Evolutionary conservation across 2,888 invertebrate genomes (phyloP), one percentile per base, ranked within the genome.

Genomic region (Parnassius glacialis): DNA sequence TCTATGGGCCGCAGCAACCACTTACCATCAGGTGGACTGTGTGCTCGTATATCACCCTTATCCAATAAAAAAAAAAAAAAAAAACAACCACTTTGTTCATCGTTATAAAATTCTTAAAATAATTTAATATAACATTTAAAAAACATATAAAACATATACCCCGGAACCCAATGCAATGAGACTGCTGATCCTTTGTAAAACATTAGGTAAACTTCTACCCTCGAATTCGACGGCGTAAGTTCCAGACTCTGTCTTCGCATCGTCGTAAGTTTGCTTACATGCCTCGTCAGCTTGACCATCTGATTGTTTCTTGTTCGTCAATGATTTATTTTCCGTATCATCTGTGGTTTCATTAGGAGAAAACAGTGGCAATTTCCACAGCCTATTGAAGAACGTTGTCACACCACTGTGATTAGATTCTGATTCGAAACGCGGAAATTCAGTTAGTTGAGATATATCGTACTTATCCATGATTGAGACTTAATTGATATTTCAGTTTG

Each of bases 111-210:
- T 34, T 34, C 7, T 34, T 34, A 34, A 7, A 34, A 7, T 20
- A 20, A 7, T 34, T 20, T 11, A n/a, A 20, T 3, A 10, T 25
- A 20, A 25, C 60, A 63, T 20, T 55, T 9, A 12, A 45, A 55
- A 41, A 45, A 13, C 45, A 12, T 9, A 50, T 16, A 51, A 16
- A 10, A 20, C 9, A 89, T 94, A 92, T 90, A 97, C 97, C 76
- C 93, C 94, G 73, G 94, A 95, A 73, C 95, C 95, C 59, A 95
- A 84, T n/a, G 96, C 97, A 52, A 97, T 92, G 57, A 98, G 94
- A 81, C 95, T 97, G 76, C 97, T 96, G 57, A 98, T 97, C 71
- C 97, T 93, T 75, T 95, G 95, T 20, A 98, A 88, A 65, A 98
- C 97, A 91, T 96, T 97, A 0, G 96, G 95, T 73, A 97, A 92